Evolutionary conservation across 2,797 vertebrate species (phyloP), one percentile per base, ranked within the genome.

Genomic region (Fistularia commersonii): DNA sequence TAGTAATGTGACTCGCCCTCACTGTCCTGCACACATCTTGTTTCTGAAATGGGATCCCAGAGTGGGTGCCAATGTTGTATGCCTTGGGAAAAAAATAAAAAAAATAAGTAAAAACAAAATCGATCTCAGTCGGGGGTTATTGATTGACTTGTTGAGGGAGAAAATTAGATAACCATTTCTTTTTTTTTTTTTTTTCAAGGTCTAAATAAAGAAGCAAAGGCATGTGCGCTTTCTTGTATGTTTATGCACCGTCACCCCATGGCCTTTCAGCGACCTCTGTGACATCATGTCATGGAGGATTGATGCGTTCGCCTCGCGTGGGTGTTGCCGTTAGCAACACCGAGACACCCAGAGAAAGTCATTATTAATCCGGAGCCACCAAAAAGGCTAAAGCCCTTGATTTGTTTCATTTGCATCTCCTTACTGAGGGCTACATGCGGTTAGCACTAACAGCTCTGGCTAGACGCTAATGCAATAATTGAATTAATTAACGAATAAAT

Each of bases 391-490:
- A 80, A 76, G 57, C 66, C 59, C 74, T 79, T 81, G 71, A 82
- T 79, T 74, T 79, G 55, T 70, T 75, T 77, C 65, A 81, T 81
- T 82, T 80, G 74, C 74, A 77, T 79, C 69, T 66, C 39, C 50
- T 76, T 72, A 75, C 66, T 61, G 57, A 4, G 23, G 60, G 66
- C 64, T 78, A 70, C 76, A 76, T 45, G 60, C 62, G 70, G 68
- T 66, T 72, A 74, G 67, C 49, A 41, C 51, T 32, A 74, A 56
- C 64, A 78, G 68, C 55, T 41, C 66, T 57, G 46, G 51, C 46
- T 34, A 60, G 73, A 68, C 66, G 72, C 67, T 44, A 23, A 23
- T 23, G 23, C 23, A 2, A 23, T 23, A 23, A 23, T 2, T 23
- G 4, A 23, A 23, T 4, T 2, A 23, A 23, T 23, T 2, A 23